Base-by-base conservation (phyloP, 2,888 invertebrate species). In the Meiosimyza platycephala region DNA sequence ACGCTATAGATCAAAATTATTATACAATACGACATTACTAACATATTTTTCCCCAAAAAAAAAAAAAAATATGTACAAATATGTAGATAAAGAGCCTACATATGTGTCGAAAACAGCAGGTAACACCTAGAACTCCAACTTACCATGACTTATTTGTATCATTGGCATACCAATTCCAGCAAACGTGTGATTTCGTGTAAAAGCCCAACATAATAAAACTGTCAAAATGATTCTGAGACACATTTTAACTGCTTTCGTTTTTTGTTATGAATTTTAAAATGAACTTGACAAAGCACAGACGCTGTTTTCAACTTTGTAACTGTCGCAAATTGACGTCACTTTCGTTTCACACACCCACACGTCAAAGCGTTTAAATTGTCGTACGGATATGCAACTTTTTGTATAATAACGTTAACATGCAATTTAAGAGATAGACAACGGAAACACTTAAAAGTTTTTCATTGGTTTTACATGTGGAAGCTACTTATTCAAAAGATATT, bases 91-190 rank as follows among this genome's bases (percentile, higher is more conserved):
- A 18, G 9, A 40, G 9, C n/a, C n/a, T n/a, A n/a, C 28, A 28
- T 28, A 28, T 28, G 28, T 28, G 40, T 9, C 40, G 40, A 40
- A 40, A 40, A 40, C 9, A 9, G 9, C 40, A 9, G 40, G 9
- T 40, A 40, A 40, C 51, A 59, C 28, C 57, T 40, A 47, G 75
- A 72, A 80, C 81, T 78, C 79, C 79, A 80, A 82, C 85, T 81
- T 79, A 85, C 85, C 85, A 79, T 85, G 84, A 82, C 84, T 85
- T 77, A 85, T 84, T 81, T 86, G 85, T 80, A 85, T 85, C 76
- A 85, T 79, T 73, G 85, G 83, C 79, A 85, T 78, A 66, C 82
- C 85, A 76, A 76, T 81, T 40, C 73, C 80, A 33, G 75, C 75
- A 67, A 74, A 28, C 71, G 76, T 75, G 74, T 78, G 76, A 55